Evolutionary conservation across 2,113 vertebrate species (phyloP).

Genomic region (Gobius niger): DNA sequence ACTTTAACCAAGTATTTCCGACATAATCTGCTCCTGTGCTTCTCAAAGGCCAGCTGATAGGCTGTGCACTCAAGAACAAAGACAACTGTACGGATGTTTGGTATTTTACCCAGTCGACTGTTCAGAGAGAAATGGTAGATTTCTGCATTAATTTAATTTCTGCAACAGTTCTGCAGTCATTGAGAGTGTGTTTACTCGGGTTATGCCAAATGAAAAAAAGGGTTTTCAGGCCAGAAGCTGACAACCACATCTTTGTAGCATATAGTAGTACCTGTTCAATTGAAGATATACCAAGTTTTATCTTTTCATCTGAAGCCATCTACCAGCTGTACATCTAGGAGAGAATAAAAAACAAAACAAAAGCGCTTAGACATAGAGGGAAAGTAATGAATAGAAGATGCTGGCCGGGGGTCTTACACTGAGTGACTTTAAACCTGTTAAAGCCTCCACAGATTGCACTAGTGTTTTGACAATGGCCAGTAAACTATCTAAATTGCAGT

Average conservation of each 20-base stretch:
- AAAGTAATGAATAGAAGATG: slow-evolving; percentile 44
- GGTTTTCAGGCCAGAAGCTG: no score
- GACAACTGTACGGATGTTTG: not conserved
- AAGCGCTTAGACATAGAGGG: not conserved
- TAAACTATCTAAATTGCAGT: slow-evolving; percentile 82
- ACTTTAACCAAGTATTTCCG: slow-evolving; percentile 3
- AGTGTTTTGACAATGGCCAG: slow-evolving; percentile 78
- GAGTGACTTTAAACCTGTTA: slow-evolving; percentile 78
- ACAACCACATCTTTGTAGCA: no score
- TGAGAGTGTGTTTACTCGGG: not conserved
- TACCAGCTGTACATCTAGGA: slow-evolving; percentile 4
- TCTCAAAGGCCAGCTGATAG: slow-evolving; percentile 22
- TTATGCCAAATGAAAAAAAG: no score
- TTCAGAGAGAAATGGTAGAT: no score
- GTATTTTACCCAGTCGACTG: not conserved
- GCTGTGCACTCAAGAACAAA: not conserved
- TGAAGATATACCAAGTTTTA: not conserved
- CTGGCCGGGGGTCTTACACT: slow-evolving; percentile 26
- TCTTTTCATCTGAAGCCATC: not conserved
- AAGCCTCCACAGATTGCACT: slow-evolving; percentile 72
- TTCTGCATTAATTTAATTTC: no score
- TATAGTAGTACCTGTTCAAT: not conserved
- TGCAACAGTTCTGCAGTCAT: not conserved
- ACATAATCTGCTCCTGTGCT: slow-evolving; percentile 36
- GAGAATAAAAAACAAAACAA: slow-evolving; percentile 13